These are phyloP conservation scores for Lithobius niger DNA, from an alignment of 1,140 invertebrate genomes.

Conservation along the genomic window DNA sequence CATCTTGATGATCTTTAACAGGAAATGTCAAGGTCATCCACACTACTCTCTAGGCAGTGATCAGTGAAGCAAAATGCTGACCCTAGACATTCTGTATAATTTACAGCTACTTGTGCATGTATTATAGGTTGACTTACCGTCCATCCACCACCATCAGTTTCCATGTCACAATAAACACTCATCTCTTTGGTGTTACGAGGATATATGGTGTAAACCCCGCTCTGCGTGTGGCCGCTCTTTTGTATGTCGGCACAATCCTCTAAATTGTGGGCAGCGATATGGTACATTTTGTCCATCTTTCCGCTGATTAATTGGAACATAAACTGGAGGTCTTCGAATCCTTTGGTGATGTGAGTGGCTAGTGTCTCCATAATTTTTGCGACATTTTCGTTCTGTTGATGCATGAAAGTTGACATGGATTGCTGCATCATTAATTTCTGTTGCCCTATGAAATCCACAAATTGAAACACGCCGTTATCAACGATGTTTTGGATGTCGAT, in stretches of 20 bases:
- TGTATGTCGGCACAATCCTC: conserved; percentile 1
- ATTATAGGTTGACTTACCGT: too few species aligned
- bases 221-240: not conserved
- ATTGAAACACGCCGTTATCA: not conserved
- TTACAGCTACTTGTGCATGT: too few species aligned
- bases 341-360: not conserved
- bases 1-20: too few species aligned
- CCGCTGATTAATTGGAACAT: not conserved
- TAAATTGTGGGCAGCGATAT: not conserved
- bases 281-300: not conserved
- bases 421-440: not conserved
- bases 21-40: too few species aligned
- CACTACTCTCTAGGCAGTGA: too few species aligned
- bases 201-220: conserved; percentile 5
- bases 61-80: too few species aligned
- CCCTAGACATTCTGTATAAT: too few species aligned
- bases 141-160: conserved; percentile 13
- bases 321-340: conserved; percentile 2
- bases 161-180: conserved; percentile 13
- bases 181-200: conserved; percentile 5
- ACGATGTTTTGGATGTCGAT: not conserved
- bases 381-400: not conserved
- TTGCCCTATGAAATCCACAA: not conserved
- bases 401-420: not conserved
- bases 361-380: not conserved